Evolutionary conservation across 2,888 invertebrate genomes (phyloP), one percentile per base, ranked within the genome.

Genomic region (Ramazzottius varieornatus): DNA sequence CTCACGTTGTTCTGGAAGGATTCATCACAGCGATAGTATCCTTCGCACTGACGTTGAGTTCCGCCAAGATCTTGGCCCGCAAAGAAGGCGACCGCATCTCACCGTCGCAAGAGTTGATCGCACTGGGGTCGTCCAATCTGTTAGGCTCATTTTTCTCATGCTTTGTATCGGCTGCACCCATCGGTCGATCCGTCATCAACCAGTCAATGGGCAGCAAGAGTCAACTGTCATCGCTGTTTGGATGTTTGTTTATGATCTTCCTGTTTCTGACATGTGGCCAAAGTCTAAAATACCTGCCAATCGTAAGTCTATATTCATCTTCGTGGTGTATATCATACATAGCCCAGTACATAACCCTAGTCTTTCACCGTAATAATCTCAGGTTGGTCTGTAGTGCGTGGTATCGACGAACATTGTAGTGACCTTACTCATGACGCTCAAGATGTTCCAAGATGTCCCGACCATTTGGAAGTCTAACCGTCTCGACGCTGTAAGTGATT

Each of bases 191-290:
- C 20, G 29, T 54, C 29, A 54, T 54, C 54, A 54, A 54, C 54
- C 54, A 54, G 54, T 54, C 54, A 29, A 54, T 54, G 54, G 54
- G 54, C 54, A 54, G 54, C 54, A 54, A 54, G 29, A 54, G 54
- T 29, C 54, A 54, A 29, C 54, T 54, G 29, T 54, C 54, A 4
- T 24, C 54, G 20, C 20, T 54, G 20, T 54, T 54, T 29, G 54
- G 54, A 16, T 54, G 54, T 54, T 29, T 54, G 20, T 54, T 54
- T 29, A 54, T 54, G 54, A 29, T 54, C 4, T 4, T 29, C 24
- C 24, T 54, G 54, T 54, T 54, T 29, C 54, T 54, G 20, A 24
- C 54, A 16, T 16, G 20, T 29, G 54, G 54, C 29, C 54, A 54
- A 24, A 8, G 16, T 4, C 54, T 54, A 13, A 24, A 54, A 24